Percentiles rank a stretch among this genome's conserved stretches.
Conservation (phyloP, 2,797 vertebrate genomes). For the Pangasius djambal region DNA sequence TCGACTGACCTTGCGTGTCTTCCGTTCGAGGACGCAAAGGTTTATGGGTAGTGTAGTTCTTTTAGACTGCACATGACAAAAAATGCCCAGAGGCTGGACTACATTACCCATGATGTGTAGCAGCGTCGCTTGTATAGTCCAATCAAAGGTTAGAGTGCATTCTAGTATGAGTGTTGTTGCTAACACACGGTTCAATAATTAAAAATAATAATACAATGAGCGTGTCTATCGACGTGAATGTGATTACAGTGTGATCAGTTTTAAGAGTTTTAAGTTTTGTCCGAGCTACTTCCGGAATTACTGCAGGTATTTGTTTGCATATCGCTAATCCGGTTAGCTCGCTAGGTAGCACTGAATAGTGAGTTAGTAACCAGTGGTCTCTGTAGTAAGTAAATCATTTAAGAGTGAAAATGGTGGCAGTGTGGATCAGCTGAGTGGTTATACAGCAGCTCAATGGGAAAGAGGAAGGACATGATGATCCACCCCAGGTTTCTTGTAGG, state of each 20-base stretch:
- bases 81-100: conserved; percentile 31
- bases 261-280: not conserved
- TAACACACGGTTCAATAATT: not conserved
- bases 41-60: conserved; percentile 64
- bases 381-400: not conserved
- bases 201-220: not conserved
- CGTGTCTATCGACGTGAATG: not conserved
- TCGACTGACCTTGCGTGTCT: conserved; percentile 61
- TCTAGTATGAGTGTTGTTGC: not conserved
- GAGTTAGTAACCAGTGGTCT: not conserved
- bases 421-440: not conserved
- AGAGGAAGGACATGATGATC: conserved; percentile 81
- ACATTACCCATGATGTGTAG: conserved; percentile 56
- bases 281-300: not conserved
- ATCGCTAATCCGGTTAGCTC: not conserved
- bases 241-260: not conserved
- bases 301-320: not conserved
- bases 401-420: not conserved
- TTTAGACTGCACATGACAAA: rapidly evolving
- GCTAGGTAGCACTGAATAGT: not conserved
- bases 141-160: not conserved
- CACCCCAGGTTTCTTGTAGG: conserved; percentile 74
- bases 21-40: not conserved
- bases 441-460: conserved; percentile 71
- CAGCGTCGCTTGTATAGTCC: no score